These are phyloP conservation scores for Chymomyza procnemis DNA, from an alignment of 2,888 invertebrate genomes.

Conservation along the genomic window DNA sequence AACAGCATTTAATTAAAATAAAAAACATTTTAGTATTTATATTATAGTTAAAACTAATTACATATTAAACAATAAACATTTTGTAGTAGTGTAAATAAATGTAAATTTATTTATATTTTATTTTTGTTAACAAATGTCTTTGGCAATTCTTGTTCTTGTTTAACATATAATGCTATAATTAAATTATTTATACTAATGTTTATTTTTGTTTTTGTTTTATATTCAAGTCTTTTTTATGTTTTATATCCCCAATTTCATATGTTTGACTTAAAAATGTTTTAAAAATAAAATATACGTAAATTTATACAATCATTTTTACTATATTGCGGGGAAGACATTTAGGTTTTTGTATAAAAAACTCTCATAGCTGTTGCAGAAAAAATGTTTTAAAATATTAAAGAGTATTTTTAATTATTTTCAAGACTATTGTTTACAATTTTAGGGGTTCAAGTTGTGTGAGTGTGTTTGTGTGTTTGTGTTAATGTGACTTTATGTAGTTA, in stretches of 20 bases:
- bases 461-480: not conserved
- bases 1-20: not conserved
- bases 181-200: not conserved
- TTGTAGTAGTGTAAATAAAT: not conserved
- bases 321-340: conserved; percentile 50
- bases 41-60: not conserved
- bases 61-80: conserved; percentile 1
- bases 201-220: conserved; percentile 13
- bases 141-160: conserved; percentile 32
- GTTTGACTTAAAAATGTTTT: not conserved
- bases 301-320: conserved; percentile 19
- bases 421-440: not conserved
- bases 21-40: conserved; percentile 1
- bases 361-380: not conserved
- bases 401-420: not conserved
- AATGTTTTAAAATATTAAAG: not conserved
- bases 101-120: not conserved
- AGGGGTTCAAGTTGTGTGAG: no score
- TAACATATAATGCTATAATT: not conserved
- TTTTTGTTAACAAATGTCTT: conserved; percentile 47
- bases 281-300: conserved; percentile 10
- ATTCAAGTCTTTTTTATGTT: conserved; percentile 25
- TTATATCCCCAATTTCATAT: conserved; percentile 18
- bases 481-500: not conserved
- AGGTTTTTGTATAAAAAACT: conserved; percentile 42